A percentile compares a stretch with the other conserved stretches of the same genome.
These are phyloP conservation scores for Coecobrya sp. DNA, from an alignment of 2,888 invertebrate genomes.

Conservation along the genomic window DNA sequence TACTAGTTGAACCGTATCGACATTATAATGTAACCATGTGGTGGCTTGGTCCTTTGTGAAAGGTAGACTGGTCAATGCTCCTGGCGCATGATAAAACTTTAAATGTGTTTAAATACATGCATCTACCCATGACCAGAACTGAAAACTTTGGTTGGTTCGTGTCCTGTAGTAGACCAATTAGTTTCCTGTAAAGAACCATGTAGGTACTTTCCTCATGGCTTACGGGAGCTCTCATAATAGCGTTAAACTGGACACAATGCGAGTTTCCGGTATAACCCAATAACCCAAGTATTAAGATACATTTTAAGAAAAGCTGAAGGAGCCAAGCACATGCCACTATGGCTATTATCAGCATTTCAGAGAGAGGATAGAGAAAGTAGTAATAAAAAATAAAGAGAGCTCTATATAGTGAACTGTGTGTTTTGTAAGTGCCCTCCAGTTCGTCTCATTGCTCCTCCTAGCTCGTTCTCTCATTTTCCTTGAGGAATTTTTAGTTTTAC, in stretches of 20 bases:
- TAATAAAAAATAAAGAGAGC: slow-evolving; percentile 33
- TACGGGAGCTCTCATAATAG: not conserved
- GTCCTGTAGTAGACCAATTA: slow-evolving; percentile 5
- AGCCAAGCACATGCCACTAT: not conserved
- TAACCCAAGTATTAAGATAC: not conserved
- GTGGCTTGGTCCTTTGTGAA: not conserved
- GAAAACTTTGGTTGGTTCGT: not conserved
- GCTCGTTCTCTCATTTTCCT: slow-evolving; percentile 21
- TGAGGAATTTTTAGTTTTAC: slow-evolving; percentile 17
- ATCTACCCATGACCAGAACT: not conserved
- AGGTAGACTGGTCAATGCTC: slow-evolving; percentile 24
- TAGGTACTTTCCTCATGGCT: slow-evolving; percentile 16
- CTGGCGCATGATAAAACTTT: slow-evolving; percentile 45
- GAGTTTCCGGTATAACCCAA: slow-evolving; percentile 30
- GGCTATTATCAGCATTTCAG: not conserved
- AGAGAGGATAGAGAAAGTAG: not conserved
- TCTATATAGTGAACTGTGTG: slow-evolving; percentile 13
- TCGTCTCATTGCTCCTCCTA: slow-evolving; percentile 57
- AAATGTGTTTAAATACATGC: slow-evolving; percentile 16
- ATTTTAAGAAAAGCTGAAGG: slow-evolving; percentile 31
- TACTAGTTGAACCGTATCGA: slow-evolving; percentile 20
- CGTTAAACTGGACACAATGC: slow-evolving; percentile 13
- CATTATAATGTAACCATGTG: too few relatives aligned
- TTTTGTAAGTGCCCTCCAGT: slow-evolving; percentile 54
- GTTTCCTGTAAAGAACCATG: slow-evolving; percentile 25